A percentile compares a stretch with the other conserved stretches of the same genome.
Conservation (phyloP, 2,888 invertebrate genomes). For the Cryptosula pallasiana region DNA sequence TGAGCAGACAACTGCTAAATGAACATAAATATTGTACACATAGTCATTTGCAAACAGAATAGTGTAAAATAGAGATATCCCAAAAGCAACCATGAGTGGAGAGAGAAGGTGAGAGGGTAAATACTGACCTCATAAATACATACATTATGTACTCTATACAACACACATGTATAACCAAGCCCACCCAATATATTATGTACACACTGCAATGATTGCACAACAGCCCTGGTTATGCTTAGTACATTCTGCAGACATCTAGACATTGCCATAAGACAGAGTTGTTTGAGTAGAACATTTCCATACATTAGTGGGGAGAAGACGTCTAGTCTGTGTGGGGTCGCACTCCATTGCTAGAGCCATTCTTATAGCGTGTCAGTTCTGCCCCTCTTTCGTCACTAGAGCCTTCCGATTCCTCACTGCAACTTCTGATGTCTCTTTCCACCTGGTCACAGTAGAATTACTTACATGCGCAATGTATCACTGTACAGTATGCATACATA, state of each 20-base stretch:
- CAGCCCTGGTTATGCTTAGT: no score
- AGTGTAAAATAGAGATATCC: no score
- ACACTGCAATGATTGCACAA: not conserved
- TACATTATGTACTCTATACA: not conserved
- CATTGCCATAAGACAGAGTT: no score
- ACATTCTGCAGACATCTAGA: no score
- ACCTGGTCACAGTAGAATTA: not conserved
- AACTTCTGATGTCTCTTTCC: constrained; percentile 19
- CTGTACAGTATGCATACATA: not conserved
- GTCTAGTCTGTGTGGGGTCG: not conserved
- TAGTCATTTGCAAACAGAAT: no score
- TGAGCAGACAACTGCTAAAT: no score
- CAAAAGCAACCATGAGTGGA: no score
- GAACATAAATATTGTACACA: no score
- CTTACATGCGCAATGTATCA: no score
- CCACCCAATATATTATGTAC: not conserved
- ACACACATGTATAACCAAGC: no score
- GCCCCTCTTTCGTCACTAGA: not conserved
- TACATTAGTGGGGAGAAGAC: no score
- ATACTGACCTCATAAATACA: not conserved
- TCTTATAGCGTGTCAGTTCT: not conserved
- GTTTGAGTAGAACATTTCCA: no score
- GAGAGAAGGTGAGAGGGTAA: not conserved
- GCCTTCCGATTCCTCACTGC: constrained; percentile 8
- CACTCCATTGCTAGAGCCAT: not conserved